These are phyloP conservation scores for Drosophila sp. DNA, from an alignment of 1,140 invertebrate species.

Conservation along the genomic window DNA sequence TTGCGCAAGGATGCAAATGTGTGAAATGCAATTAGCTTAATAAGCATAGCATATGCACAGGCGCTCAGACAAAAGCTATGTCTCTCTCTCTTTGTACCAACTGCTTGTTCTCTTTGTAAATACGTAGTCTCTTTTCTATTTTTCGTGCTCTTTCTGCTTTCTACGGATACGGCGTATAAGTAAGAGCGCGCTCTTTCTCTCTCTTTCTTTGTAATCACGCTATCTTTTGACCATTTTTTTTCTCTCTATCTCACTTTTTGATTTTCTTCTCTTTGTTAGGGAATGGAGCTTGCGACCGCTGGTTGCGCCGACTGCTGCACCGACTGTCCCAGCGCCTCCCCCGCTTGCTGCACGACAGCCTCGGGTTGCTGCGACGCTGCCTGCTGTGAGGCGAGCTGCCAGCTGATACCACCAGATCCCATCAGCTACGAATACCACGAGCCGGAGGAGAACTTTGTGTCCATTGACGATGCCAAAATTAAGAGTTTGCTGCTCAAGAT, in stretches of 20 bases:
- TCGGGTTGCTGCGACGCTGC: constrained; percentile 43
- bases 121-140: no score
- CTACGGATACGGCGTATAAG: no score
- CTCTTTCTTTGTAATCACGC: background rate
- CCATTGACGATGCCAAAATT: constrained; percentile 79
- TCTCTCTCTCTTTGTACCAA: background rate
- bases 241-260: no score
- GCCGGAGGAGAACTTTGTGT: constrained; percentile 80
- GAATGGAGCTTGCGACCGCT: constrained; percentile 58
- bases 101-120: background rate
- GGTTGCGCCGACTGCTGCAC: constrained; percentile 62
- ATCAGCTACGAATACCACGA: constrained; percentile 72
- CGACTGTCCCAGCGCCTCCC: constrained; percentile 43
- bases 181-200: constrained; percentile 3
- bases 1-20: constrained; percentile 30
- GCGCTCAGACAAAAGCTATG: constrained; percentile 11
- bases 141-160: no score
- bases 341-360: constrained; percentile 29
- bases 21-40: constrained; percentile 20
- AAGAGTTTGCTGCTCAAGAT: constrained; percentile 67
- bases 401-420: constrained; percentile 47
- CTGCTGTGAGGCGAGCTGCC: constrained; percentile 63
- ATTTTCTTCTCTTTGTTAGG: constrained; percentile 17
- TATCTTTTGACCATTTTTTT: no score
- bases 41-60: constrained; percentile 50